Evolutionary conservation across 2,797 vertebrate genomes (phyloP).

Genomic region (Buceros bicornis): DNA sequence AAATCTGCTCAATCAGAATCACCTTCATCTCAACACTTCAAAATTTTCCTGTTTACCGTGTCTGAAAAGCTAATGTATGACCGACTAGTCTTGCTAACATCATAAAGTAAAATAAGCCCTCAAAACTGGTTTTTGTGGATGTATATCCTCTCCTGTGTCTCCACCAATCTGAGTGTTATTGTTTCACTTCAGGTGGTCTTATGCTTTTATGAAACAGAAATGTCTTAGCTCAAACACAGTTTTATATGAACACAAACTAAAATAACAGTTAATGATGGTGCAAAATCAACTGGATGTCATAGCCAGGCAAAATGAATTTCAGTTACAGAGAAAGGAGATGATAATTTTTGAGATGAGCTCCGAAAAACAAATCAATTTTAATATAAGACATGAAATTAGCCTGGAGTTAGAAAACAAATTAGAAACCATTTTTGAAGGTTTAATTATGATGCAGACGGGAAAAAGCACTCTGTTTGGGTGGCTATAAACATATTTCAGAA

Average conservation of each 20-base stretch:
- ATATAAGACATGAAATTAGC: not conserved
- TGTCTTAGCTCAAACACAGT: not conserved
- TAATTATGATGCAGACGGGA: not conserved
- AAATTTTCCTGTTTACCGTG: not conserved
- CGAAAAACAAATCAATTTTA: not conserved
- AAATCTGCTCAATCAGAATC: not conserved
- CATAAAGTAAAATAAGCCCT: slow-evolving; percentile 18
- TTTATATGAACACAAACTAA: slow-evolving; percentile 26
- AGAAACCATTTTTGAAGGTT: not conserved
- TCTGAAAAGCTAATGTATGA: slow-evolving; percentile 6
- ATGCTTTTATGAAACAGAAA: slow-evolving; percentile 12
- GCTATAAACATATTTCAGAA: not conserved
- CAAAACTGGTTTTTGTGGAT: slow-evolving; percentile 1
- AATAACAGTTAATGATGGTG: slow-evolving; percentile 2
- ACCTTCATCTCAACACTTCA: not conserved
- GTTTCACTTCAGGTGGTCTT: slow-evolving; percentile 19
- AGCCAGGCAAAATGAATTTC: not conserved
- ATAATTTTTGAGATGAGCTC: not conserved
- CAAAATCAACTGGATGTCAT: slow-evolving; percentile 8
- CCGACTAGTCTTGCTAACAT: not conserved
- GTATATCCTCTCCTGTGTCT: slow-evolving; percentile 17
- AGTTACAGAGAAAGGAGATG: not conserved
- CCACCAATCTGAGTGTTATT: not conserved
- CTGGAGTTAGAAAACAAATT: slow-evolving; percentile 5
- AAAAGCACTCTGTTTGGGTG: not conserved